Evolutionary conservation across 37 sponge, comb jelly and placozoan species (phyloP).

Genomic region (Axinella damicornis): DNA sequence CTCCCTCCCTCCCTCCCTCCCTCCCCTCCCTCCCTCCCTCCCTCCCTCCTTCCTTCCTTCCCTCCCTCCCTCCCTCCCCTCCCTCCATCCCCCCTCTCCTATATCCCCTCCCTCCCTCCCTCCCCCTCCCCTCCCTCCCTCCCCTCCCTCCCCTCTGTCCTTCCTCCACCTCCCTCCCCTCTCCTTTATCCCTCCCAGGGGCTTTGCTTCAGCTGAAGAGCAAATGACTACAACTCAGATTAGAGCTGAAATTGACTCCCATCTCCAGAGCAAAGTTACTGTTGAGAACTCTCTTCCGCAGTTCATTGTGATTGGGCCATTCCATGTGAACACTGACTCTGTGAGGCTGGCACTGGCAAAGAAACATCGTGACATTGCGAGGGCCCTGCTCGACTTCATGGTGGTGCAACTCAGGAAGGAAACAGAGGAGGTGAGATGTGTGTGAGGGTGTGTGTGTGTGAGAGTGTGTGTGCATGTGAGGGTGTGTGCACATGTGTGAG

Average conservation of each 20-base stretch:
- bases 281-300: slow-evolving; percentile 86
- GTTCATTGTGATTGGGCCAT: slow-evolving; percentile 87
- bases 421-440: slow-evolving; percentile 74
- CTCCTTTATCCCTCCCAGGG: neutral
- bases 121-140: no score
- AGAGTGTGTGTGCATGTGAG: neutral
- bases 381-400: slow-evolving; percentile 87
- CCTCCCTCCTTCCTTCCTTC: no score
- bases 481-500: neutral
- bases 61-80: no score
- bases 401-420: slow-evolving; percentile 82
- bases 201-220: slow-evolving; percentile 45
- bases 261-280: slow-evolving; percentile 69
- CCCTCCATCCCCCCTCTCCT: no score
- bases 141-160: neutral
- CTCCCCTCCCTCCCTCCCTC: no score
- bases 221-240: slow-evolving; percentile 83
- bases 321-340: slow-evolving; percentile 86
- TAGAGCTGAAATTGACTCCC: slow-evolving; percentile 87
- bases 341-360: slow-evolving; percentile 79
- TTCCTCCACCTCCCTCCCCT: neutral
- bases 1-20: neutral
- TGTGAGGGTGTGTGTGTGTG: neutral
- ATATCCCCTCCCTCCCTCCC: no score
- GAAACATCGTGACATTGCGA: slow-evolving; percentile 90